Evolutionary conservation across 1,140 invertebrate genomes (phyloP).

Genomic region (Aethina tumida): DNA sequence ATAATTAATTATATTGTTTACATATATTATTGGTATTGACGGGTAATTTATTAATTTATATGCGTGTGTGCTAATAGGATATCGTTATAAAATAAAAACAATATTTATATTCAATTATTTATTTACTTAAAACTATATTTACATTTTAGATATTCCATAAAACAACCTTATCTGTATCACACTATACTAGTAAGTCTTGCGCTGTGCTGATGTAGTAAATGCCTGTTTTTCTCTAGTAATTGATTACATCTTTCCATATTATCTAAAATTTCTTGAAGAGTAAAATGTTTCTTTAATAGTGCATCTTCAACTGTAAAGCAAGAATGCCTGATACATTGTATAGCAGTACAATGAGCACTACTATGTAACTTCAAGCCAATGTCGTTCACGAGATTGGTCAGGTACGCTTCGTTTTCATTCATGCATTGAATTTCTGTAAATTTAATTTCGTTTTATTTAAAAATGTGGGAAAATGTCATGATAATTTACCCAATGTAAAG

Average conservation of each 20-base stretch:
- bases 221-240: constrained; percentile 42
- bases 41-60: too few species aligned
- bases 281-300: constrained; percentile 77
- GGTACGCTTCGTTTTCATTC: constrained; percentile 69
- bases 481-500: constrained; percentile 69
- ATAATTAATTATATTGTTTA: too few species aligned
- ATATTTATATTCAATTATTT: too few species aligned
- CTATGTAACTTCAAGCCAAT: constrained; percentile 68
- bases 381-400: constrained; percentile 66
- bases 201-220: constrained; percentile 33
- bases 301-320: constrained; percentile 69
- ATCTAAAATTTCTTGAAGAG: constrained; percentile 55
- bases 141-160: too few species aligned
- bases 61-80: too few species aligned
- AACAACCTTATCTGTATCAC: too few species aligned
- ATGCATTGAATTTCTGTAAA: constrained; percentile 73
- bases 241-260: constrained; percentile 54
- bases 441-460: constrained; percentile 9
- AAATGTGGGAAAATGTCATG: not conserved
- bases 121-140: too few species aligned
- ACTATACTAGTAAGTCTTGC: too few species aligned
- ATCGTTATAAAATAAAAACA: too few species aligned
- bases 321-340: constrained; percentile 74
- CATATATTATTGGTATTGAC: too few species aligned
- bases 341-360: constrained; percentile 65